A percentile compares a stretch with the other conserved stretches of the same genome.
phyloP scores from a whole-genome alignment of 1,140 invertebrate species.

The Berghia stephanieae region DNA sequence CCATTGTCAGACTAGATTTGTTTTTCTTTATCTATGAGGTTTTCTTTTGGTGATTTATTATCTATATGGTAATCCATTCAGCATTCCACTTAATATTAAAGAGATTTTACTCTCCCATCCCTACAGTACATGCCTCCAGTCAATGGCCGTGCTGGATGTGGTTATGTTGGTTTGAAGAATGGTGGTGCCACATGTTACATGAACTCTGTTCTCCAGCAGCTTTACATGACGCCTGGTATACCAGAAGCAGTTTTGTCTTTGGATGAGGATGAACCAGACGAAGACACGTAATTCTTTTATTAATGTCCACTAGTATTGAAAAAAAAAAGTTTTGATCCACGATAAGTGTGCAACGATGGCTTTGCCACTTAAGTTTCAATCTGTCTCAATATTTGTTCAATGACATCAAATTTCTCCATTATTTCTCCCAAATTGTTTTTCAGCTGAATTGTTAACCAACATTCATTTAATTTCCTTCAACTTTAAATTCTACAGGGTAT shows the following conservation, averaged over 20 bases:
- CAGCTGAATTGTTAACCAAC: no score
- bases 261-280: slow-evolving; percentile 55
- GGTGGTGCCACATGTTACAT: slow-evolving; percentile 67
- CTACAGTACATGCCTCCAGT: slow-evolving; percentile 64
- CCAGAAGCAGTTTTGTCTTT: slow-evolving; percentile 60
- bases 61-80: neutral
- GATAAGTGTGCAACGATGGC: no score
- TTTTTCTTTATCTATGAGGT: no score
- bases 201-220: slow-evolving; percentile 65
- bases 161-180: slow-evolving; percentile 66
- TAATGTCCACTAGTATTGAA: no score
- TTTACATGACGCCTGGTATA: slow-evolving; percentile 65
- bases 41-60: no score
- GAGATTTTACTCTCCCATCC: slow-evolving; percentile 5
- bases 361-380: no score
- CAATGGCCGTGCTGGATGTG: slow-evolving; percentile 59
- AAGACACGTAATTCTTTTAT: slow-evolving; percentile 61
- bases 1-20: no score
- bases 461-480: no score
- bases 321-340: no score
- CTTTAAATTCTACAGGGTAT: slow-evolving; percentile 51
- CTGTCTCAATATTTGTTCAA: no score
- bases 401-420: neutral
- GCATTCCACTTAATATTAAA: no score
- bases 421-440: neutral